Percentiles rank a stretch among this genome's conserved stretches.
Conservation (phyloP, 2,888 invertebrate genomes). For the Scaptomyza tumidula region DNA sequence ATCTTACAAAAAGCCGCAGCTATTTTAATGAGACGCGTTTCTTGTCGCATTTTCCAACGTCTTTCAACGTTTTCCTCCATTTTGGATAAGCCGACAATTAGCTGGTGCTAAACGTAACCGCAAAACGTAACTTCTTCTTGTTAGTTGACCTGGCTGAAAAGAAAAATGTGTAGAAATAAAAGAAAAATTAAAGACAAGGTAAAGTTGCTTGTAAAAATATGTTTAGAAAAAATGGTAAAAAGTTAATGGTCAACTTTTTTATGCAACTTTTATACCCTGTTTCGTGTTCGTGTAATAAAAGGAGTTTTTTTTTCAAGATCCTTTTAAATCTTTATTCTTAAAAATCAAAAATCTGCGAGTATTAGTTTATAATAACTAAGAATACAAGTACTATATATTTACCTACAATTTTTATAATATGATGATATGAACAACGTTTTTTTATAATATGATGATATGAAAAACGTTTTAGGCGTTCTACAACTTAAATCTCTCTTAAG, state of each 20-base stretch:
- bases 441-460: too few relatives aligned
- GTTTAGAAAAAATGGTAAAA: conserved; percentile 41
- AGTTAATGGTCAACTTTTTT: conserved; percentile 53
- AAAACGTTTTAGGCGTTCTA: too few relatives aligned
- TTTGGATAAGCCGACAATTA: conserved; percentile 56
- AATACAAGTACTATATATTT: too few relatives aligned
- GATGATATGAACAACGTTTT: too few relatives aligned
- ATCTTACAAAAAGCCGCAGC: conserved; percentile 39
- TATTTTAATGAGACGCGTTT: conserved; percentile 67
- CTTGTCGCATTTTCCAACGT: not conserved
- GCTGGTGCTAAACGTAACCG: conserved; percentile 51
- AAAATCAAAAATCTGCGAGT: too few relatives aligned
- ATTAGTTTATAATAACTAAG: too few relatives aligned
- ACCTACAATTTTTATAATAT: too few relatives aligned
- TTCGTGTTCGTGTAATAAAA: not conserved
- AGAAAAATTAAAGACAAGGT: not conserved
- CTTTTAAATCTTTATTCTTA: too few relatives aligned
- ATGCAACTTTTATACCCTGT: not conserved
- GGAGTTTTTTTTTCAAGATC: not conserved
- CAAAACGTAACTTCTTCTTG: conserved; percentile 64
- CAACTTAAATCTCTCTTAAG: too few relatives aligned
- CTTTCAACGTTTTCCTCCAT: not conserved
- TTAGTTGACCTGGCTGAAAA: conserved; percentile 46
- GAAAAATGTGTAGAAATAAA: not conserved
- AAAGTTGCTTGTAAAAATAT: conserved; percentile 40